Evolutionary conservation across 2,113 vertebrate species (phyloP).

Genomic region (Agelaius tricolor): DNA sequence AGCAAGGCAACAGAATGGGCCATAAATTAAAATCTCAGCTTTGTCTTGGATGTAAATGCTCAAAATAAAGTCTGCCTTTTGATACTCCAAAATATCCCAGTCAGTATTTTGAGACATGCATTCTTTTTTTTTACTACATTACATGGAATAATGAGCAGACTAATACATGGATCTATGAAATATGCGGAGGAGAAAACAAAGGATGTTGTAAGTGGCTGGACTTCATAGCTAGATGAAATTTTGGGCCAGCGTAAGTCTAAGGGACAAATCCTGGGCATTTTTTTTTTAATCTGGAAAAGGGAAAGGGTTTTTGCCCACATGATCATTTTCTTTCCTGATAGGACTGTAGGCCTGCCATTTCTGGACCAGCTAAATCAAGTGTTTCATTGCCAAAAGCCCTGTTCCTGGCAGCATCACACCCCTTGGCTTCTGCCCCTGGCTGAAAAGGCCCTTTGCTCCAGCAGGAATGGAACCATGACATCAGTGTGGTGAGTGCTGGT

Average conservation of each 20-base stretch:
- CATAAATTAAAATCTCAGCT: neutral
- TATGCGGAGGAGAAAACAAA: neutral
- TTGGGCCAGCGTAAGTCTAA: neutral
- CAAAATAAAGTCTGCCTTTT: neutral
- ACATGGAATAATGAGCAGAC: neutral
- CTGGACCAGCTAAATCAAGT: neutral
- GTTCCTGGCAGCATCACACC: rapidly evolving
- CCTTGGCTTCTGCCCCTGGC: neutral
- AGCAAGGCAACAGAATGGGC: neutral
- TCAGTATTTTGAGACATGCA: neutral
- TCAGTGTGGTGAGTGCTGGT: neutral
- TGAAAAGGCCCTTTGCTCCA: neutral
- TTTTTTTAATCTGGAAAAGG: neutral
- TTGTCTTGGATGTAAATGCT: neutral
- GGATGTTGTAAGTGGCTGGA: neutral
- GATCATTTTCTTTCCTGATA: neutral
- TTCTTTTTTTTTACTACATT: neutral
- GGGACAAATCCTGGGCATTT: neutral
- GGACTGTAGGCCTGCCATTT: neutral
- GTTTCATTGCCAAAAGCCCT: neutral
- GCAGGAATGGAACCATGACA: neutral
- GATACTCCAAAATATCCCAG: neutral
- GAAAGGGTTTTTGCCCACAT: neutral
- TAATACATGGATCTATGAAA: neutral
- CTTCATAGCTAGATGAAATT: neutral